phyloP scores from a whole-genome alignment of 2,797 vertebrate species.

The Sebastes matsubarae region DNA sequence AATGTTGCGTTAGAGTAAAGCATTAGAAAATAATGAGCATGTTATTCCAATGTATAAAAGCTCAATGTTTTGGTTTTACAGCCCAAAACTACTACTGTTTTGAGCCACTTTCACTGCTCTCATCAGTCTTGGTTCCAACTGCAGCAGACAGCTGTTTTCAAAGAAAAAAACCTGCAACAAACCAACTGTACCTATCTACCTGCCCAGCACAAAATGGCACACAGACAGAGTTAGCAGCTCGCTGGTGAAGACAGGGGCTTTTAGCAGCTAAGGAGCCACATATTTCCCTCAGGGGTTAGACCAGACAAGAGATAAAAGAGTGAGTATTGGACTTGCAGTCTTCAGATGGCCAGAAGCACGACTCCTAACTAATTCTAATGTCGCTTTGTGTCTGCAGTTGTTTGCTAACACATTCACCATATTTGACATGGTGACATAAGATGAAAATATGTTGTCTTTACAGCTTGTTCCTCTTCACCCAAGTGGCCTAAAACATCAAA shows the following conservation, averaged over 20 bases:
- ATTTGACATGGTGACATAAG: not conserved
- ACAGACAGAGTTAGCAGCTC: not conserved
- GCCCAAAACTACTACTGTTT: not conserved
- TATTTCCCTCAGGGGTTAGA: slow-evolving; percentile 1
- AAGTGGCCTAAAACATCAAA: not conserved
- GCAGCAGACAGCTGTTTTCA: slow-evolving; percentile 1
- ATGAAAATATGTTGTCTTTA: not conserved
- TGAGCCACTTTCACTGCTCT: not conserved
- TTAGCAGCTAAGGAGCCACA: not conserved
- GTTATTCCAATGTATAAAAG: not conserved
- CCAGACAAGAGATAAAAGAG: not conserved
- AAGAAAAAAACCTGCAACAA: not conserved
- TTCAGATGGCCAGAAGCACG: not conserved
- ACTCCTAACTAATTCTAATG: not conserved
- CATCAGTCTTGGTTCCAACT: not conserved
- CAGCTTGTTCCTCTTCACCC: not conserved
- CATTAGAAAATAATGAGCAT: not conserved
- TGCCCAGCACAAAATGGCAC: not conserved
- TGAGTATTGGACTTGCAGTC: not conserved
- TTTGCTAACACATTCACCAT: not conserved
- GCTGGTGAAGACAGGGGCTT: not conserved
- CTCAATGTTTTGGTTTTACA: not conserved
- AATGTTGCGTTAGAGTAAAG: not conserved
- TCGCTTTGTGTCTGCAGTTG: not conserved
- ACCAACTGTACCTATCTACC: not conserved